A percentile compares a stretch with the other conserved stretches of the same genome.
Conservation (phyloP, 2,797 vertebrate genomes). For the Tokudaia tokunoshimensis region DNA sequence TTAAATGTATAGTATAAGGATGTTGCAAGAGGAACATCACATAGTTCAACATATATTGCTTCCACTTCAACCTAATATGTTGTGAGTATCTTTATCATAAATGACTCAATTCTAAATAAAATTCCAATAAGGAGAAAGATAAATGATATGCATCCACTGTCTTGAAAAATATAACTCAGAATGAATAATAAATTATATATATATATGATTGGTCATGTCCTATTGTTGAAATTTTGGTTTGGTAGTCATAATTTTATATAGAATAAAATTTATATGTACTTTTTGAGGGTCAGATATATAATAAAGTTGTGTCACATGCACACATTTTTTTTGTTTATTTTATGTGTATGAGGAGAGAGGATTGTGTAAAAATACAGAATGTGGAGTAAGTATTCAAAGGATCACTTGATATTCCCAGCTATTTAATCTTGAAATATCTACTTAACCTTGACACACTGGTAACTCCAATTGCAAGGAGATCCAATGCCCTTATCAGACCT, state of each 20-base stretch:
- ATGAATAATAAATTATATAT: background rate
- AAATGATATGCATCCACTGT: background rate
- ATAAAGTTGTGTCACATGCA: background rate
- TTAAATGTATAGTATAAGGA: background rate
- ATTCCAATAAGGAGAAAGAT: background rate
- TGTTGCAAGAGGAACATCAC: background rate
- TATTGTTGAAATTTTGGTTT: background rate
- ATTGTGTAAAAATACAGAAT: background rate
- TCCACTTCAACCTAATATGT: background rate
- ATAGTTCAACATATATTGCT: background rate
- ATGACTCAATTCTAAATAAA: background rate
- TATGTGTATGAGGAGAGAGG: background rate
- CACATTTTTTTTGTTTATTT: background rate
- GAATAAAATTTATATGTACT: background rate
- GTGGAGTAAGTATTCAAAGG: background rate
- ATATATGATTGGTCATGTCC: background rate
- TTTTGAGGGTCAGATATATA: background rate
- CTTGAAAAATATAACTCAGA: background rate
- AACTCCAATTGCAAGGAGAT: background rate
- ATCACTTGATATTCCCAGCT: background rate
- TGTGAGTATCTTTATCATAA: background rate
- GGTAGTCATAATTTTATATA: background rate
- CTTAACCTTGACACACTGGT: background rate
- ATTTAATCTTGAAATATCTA: background rate
- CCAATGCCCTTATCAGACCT: background rate